Percentiles rank a stretch among this genome's conserved stretches.
Conservation (phyloP, 2,113 vertebrate species). For the Cynoglossus semilaevis region DNA sequence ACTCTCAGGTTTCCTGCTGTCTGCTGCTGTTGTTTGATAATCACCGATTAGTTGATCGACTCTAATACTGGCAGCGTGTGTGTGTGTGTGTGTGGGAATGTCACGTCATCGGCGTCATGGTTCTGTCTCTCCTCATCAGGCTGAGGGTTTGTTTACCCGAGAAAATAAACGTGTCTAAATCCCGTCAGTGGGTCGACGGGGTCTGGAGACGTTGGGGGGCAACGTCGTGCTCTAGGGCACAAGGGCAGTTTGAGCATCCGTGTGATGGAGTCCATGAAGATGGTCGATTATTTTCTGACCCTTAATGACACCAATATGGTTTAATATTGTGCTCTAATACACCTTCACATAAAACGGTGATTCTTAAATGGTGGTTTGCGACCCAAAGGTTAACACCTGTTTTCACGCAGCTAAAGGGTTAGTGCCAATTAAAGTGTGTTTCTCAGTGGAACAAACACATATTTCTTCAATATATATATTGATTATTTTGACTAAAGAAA, state of each 20-base stretch:
- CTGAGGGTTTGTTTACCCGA: conserved; percentile 25
- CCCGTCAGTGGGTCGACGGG: no score
- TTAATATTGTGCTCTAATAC: no score
- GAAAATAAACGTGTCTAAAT: background rate
- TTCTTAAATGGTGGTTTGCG: no score
- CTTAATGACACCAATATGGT: no score
- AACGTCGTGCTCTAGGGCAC: background rate
- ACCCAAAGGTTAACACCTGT: no score
- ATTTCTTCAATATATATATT: no score
- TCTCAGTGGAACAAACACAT: no score
- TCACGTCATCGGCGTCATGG: background rate
- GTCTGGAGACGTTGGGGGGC: background rate
- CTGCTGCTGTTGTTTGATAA: conserved; percentile 5
- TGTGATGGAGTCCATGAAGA: conserved; percentile 1
- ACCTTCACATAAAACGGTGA: background rate
- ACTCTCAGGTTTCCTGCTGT: background rate
- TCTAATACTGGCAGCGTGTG: background rate
- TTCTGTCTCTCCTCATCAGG: background rate
- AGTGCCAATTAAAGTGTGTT: no score
- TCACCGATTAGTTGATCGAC: conserved; percentile 17
- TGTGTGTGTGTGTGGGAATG: background rate
- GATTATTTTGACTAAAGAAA: no score
- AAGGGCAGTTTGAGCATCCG: background rate
- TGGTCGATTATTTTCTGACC: no score
- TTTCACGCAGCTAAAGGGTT: no score